These are phyloP conservation scores for Rhizoglyphus robini DNA, from an alignment of 1,140 invertebrate genomes.

Conservation along the genomic window DNA sequence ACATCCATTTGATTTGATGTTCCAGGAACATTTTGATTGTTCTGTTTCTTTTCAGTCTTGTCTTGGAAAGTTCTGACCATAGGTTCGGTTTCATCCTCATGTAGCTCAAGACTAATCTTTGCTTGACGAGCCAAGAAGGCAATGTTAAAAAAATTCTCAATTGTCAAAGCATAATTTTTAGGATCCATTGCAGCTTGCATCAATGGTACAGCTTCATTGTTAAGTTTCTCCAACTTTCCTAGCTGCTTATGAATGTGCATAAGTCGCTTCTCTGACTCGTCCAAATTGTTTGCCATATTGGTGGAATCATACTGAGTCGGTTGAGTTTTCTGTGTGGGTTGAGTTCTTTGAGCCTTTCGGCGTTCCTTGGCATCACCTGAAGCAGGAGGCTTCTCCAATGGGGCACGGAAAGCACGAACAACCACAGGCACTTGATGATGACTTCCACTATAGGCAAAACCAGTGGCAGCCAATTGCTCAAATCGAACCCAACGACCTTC, in stretches of 20 bases:
- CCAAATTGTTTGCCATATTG: not conserved
- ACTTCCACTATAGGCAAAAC: not conserved
- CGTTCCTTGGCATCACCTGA: no score
- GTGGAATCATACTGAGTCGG: not conserved
- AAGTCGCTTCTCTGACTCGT: slow-evolving; percentile 6
- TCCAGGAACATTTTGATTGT: no score
- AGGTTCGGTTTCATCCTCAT: not conserved
- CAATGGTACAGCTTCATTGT: not conserved
- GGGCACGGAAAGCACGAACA: not conserved
- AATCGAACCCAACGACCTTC: not conserved
- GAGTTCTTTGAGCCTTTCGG: no score
- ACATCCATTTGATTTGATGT: no score
- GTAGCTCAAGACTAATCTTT: not conserved
- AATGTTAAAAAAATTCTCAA: slow-evolving; percentile 6
- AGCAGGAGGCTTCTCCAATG: not conserved
- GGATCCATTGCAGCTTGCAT: not conserved
- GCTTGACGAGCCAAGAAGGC: not conserved
- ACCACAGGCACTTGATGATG: not conserved
- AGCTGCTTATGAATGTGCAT: not conserved
- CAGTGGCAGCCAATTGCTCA: not conserved
- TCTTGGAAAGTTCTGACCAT: no score
- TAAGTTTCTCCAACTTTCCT: not conserved
- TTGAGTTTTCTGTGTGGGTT: no score
- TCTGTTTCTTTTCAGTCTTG: no score
- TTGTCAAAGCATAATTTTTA: not conserved